These are phyloP conservation scores for Lanistes nyassanus DNA, from an alignment of 1,140 invertebrate species.

Conservation along the genomic window DNA sequence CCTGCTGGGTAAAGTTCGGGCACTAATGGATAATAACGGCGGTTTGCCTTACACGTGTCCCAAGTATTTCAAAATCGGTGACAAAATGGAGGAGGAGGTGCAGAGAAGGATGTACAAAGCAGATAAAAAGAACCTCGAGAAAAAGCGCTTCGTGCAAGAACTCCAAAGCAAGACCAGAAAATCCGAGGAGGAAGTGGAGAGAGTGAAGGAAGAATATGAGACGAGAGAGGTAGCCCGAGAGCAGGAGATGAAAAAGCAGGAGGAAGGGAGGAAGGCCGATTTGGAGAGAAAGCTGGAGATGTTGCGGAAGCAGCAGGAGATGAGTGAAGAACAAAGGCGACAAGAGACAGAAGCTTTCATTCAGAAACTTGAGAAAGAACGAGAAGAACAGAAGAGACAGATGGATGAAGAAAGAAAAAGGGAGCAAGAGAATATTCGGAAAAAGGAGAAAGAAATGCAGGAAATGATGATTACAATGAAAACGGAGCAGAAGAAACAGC, in stretches of 20 bases:
- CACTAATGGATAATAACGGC: neutral
- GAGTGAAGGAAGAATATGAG: neutral
- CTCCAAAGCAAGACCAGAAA: neutral
- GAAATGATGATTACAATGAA: too few species aligned
- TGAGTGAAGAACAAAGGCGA: too few species aligned
- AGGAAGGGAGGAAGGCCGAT: neutral
- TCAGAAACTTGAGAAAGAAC: neutral
- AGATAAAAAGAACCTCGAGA: neutral
- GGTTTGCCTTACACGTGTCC: neutral
- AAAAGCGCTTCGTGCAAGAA: neutral
- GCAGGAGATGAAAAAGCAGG: conserved; percentile 3
- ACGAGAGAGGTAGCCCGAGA: too few species aligned
- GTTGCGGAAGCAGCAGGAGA: neutral
- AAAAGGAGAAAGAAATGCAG: too few species aligned
- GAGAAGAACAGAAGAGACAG: neutral
- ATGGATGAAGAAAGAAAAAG: neutral
- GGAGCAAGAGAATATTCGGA: too few species aligned
- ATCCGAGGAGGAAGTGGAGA: neutral
- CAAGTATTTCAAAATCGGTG: neutral
- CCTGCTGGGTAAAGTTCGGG: neutral
- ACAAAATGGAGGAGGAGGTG: conserved; percentile 2
- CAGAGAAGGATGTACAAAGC: neutral
- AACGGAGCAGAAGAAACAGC: too few species aligned
- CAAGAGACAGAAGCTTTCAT: neutral
- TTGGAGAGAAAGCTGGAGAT: neutral